These are phyloP conservation scores for Cygnus buccinator DNA, from an alignment of 2,113 vertebrate genomes.

Conservation along the genomic window DNA sequence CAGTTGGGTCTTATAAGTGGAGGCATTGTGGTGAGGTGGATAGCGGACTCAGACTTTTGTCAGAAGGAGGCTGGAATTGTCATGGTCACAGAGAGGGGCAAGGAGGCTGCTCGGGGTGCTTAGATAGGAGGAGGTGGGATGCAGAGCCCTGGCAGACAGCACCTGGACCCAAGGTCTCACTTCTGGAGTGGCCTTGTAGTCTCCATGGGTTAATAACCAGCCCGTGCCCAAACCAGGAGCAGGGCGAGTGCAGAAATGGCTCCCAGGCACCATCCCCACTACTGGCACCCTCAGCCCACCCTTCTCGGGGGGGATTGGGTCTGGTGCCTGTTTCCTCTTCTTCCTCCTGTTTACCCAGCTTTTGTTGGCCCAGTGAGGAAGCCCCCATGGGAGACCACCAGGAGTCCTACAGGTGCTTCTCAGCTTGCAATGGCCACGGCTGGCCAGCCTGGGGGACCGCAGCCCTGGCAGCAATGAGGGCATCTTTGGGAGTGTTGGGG, in stretches of 20 bases:
- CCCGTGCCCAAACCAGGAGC: not conserved
- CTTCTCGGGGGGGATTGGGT: not conserved
- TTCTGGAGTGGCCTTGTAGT: not conserved
- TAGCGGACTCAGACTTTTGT: not conserved
- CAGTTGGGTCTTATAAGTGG: not conserved
- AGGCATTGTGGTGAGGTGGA: not conserved
- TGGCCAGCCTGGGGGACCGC: accelerated
- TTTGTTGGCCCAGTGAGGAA: not conserved
- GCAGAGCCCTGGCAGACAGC: not conserved
- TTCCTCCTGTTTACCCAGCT: not conserved
- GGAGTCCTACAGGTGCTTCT: not conserved
- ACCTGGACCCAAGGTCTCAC: not conserved
- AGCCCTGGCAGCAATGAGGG: not conserved
- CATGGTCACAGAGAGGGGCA: accelerated
- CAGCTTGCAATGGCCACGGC: not conserved
- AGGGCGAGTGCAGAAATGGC: not conserved
- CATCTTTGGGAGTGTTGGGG: not conserved
- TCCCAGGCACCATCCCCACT: not conserved
- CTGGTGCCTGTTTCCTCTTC: not conserved
- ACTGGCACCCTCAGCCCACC: not conserved
- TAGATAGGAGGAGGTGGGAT: not conserved
- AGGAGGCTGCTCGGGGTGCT: not conserved
- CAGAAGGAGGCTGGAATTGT: not conserved
- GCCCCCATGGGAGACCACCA: not conserved
- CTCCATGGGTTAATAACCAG: not conserved